Percentiles rank a stretch among this genome's conserved stretches.
Conservation (phyloP, 2,888 invertebrate genomes). For the Diachrysia chrysitis region DNA sequence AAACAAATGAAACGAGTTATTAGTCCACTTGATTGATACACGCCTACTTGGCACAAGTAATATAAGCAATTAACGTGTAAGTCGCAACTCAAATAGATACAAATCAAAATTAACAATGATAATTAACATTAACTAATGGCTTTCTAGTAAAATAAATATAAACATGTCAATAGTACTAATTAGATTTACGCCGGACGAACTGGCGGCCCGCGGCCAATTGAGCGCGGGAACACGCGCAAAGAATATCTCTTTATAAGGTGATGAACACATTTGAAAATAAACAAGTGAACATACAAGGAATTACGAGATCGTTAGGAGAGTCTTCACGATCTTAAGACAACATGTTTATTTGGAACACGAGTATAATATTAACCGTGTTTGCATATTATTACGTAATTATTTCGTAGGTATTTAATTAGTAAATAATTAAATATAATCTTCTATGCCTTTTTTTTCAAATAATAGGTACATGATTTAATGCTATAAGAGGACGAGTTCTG, state of each 20-base stretch:
- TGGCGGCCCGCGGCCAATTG: constrained; percentile 43
- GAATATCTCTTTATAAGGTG: constrained; percentile 55
- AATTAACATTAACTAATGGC: constrained; percentile 59
- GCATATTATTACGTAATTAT: constrained; percentile 5
- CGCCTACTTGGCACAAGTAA: constrained; percentile 30
- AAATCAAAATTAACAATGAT: constrained; percentile 61
- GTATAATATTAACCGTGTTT: constrained; percentile 15
- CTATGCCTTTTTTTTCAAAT: background rate
- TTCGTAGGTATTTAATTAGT: background rate
- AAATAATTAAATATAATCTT: no score
- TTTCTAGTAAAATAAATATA: constrained; percentile 59
- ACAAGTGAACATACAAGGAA: constrained; percentile 49
- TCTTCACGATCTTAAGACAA: constrained; percentile 37
- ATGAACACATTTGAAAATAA: constrained; percentile 57
- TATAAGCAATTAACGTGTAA: constrained; percentile 49
- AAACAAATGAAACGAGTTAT: constrained; percentile 44
- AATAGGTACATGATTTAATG: no score
- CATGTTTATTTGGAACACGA: constrained; percentile 42
- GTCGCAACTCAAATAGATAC: constrained; percentile 46
- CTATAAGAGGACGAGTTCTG: no score
- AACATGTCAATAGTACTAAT: constrained; percentile 68
- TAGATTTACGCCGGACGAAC: constrained; percentile 62
- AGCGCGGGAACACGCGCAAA: constrained; percentile 46
- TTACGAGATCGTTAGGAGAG: constrained; percentile 53
- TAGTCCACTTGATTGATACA: constrained; percentile 36